These are phyloP conservation scores for Phenganax stokvisi DNA, from an alignment of 92 coral and sea anemone species.

Conservation along the genomic window DNA sequence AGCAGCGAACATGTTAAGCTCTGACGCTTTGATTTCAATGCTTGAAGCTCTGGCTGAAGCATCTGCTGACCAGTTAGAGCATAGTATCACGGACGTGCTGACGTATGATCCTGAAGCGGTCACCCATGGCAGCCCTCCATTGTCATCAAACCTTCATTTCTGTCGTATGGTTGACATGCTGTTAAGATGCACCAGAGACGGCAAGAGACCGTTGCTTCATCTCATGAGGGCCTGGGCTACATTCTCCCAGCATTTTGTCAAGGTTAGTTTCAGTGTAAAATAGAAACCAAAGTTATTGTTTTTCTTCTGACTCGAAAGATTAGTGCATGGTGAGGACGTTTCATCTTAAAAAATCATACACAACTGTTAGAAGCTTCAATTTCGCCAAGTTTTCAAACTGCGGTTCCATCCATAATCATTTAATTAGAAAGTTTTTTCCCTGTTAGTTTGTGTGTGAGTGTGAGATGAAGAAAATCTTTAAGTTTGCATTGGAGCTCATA, in stretches of 20 bases:
- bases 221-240: constrained; percentile 94
- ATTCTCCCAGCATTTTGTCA: constrained; percentile 84
- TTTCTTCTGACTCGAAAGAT: not conserved
- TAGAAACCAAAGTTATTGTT: not conserved
- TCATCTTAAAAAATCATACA: not conserved
- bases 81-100: constrained; percentile 38
- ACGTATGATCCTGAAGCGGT: constrained; percentile 35
- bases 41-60: constrained; percentile 68
- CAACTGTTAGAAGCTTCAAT: not conserved
- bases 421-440: not conserved
- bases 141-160: constrained; percentile 67
- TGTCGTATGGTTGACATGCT: constrained; percentile 95
- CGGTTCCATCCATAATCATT: no score
- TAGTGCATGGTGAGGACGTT: not conserved
- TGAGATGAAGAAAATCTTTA: constrained; percentile 63
- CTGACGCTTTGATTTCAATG: constrained; percentile 34
- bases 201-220: constrained; percentile 89
- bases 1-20: constrained; percentile 77
- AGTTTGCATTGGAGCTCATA: constrained; percentile 78
- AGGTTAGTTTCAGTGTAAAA: constrained; percentile 46
- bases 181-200: constrained; percentile 94
- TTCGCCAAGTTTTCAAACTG: no score
- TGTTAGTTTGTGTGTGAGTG: constrained; percentile 67
- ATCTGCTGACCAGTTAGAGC: constrained; percentile 72
- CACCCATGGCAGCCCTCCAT: constrained; percentile 39